Base-by-base conservation (phyloP, 2,888 invertebrate genomes). In the Drosophila peninsularis region DNA sequence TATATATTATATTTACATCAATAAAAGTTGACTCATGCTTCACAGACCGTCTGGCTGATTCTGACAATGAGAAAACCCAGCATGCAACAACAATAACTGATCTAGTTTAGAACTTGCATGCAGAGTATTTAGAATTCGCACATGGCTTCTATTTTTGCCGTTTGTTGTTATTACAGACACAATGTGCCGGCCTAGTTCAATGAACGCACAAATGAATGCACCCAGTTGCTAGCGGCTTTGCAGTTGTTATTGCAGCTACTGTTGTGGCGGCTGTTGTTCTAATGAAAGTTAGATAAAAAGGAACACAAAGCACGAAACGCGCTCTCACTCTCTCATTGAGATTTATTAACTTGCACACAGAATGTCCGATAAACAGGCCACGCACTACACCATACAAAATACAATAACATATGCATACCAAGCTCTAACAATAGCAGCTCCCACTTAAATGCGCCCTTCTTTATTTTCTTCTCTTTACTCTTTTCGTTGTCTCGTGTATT, bases 131-230 rank as follows among this genome's bases (percentile, higher is more conserved):
- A 55, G 21, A 60, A 57, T 63, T 84, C 61, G 85, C 80, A 87
- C 82, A 84, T 75, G 82, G 82, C 68, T 75, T 55, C 19, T 45
- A 53, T 17, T 36, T 44, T 49, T 34, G 49, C 41, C 58, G 65
- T 49, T 45, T 68, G 65, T 62, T 66, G 62, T 62, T 57, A 47
- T 64, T 66, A 70, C 53, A 67, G 58, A 68, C 69, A 76, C 88
- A 77, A 66, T 80, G 80, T 76, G 88, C 82, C 88, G 82, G 82
- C 88, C 63, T 78, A 82, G 82, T 82, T 82, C 82, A 82, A 74
- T 85, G 82, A 82, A 88, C 82, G 88, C 71, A 62, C 36, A 70
- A 80, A 57, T 86, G 78, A 81, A 83, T 86, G 86, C 83, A 62
- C 47, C 55, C 67, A 58, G 53, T 69, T 78, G 67, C 68, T 63